Evolutionary conservation across 2,113 vertebrate species (phyloP).

Genomic region (Pontoporia blainvillei): DNA sequence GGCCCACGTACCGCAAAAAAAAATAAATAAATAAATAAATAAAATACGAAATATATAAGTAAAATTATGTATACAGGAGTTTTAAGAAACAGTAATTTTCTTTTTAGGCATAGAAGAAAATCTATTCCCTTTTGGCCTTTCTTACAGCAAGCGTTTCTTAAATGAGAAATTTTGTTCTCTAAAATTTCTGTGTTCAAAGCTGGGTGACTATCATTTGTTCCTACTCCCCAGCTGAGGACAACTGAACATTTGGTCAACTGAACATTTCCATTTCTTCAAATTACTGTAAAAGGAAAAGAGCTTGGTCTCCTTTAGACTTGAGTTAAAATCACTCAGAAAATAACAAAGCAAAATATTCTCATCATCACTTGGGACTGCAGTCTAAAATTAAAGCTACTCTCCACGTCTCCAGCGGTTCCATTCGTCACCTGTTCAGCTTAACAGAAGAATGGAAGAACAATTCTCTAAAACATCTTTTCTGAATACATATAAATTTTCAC

Average conservation of each 20-base stretch:
- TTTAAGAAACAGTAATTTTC: neutral
- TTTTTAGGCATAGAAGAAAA: neutral
- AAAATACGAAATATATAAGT: neutral
- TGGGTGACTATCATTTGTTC: neutral
- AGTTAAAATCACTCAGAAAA: conserved; percentile 21
- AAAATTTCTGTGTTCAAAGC: neutral
- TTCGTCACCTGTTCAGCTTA: neutral
- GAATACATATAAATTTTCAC: neutral
- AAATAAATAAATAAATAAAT: too few species aligned
- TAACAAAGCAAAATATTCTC: neutral
- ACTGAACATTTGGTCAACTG: neutral
- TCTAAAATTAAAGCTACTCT: neutral
- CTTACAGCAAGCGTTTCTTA: neutral
- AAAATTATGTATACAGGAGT: neutral
- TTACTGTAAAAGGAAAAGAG: neutral
- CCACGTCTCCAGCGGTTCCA: neutral
- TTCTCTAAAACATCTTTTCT: neutral
- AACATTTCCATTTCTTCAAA: neutral
- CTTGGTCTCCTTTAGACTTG: neutral
- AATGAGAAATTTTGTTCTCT: neutral
- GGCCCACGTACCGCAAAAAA: too few species aligned
- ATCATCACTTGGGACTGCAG: neutral
- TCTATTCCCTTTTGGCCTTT: neutral
- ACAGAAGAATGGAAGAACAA: neutral
- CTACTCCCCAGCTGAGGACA: neutral